phyloP scores from a whole-genome alignment of 2,888 invertebrate species.

The Mythimna impura region DNA sequence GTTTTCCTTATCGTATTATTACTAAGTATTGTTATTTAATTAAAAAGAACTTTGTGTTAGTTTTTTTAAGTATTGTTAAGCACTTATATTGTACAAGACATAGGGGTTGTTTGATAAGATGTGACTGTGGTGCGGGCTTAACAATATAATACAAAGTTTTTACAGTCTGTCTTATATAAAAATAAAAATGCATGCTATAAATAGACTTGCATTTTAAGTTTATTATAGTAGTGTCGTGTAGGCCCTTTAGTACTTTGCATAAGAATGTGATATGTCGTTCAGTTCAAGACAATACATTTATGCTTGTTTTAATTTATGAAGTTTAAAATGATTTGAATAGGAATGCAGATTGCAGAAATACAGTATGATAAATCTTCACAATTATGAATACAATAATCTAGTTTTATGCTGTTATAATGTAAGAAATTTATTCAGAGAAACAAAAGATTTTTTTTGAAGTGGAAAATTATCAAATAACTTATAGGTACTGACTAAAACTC shows the following conservation, averaged over 20 bases:
- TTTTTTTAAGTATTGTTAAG: not conserved
- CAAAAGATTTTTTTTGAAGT: too few relatives aligned
- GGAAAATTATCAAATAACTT: too few relatives aligned
- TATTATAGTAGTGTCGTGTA: not conserved
- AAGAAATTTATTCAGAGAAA: too few relatives aligned
- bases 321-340: slow-evolving; percentile 18
- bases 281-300: slow-evolving; percentile 8
- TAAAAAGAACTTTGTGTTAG: not conserved
- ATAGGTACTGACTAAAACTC: too few relatives aligned
- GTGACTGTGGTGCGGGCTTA: slow-evolving; percentile 33
- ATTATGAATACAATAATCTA: slow-evolving; percentile 3
- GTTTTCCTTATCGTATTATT: not conserved
- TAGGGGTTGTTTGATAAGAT: slow-evolving; percentile 40
- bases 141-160: slow-evolving; percentile 16
- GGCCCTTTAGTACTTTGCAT: slow-evolving; percentile 1
- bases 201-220: not conserved
- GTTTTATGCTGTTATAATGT: too few relatives aligned
- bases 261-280: slow-evolving; percentile 28
- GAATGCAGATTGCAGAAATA: slow-evolving; percentile 29
- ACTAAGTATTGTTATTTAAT: not conserved
- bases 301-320: slow-evolving; percentile 1
- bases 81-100: not conserved
- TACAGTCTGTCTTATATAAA: too few relatives aligned
- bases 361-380: slow-evolving; percentile 3
- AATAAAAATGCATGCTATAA: not conserved